These are phyloP conservation scores for Tigriopus californicus DNA, from an alignment of 2,888 invertebrate genomes.

Conservation along the genomic window DNA sequence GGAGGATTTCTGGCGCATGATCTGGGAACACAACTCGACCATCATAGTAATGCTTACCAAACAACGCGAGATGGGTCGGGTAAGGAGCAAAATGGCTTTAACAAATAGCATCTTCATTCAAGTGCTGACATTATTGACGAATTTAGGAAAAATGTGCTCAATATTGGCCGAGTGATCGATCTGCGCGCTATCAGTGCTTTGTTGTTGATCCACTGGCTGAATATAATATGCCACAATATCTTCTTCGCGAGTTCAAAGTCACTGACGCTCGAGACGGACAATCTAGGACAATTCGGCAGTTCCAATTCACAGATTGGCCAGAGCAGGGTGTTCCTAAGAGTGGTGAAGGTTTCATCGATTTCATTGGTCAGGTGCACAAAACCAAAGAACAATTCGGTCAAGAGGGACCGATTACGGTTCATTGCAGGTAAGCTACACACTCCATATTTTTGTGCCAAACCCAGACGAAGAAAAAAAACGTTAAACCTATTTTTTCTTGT, in stretches of 20 bases:
- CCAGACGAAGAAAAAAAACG: background rate
- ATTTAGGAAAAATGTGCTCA: conserved; percentile 92
- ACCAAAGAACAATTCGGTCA: conserved; percentile 99
- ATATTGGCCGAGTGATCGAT: conserved; percentile 97
- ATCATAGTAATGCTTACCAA: conserved; percentile 98
- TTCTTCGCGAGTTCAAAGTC: conserved; percentile 87
- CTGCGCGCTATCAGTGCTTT: conserved; percentile 89
- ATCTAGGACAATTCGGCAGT: conserved; percentile 82
- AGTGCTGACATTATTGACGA: conserved; percentile 9
- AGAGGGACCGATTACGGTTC: conserved; percentile 96
- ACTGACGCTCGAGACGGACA: conserved; percentile 94
- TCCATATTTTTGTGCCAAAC: background rate
- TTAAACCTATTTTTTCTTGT: background rate
- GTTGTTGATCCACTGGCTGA: conserved; percentile 98
- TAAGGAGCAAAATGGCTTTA: conserved; percentile 32
- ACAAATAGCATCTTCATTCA: background rate
- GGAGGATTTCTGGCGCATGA: conserved; percentile 98
- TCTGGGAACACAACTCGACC: conserved; percentile 99
- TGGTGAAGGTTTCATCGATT: conserved; percentile 96
- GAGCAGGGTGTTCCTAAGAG: conserved; percentile 82
- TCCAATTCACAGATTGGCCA: conserved; percentile 92
- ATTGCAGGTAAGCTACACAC: conserved; percentile 50
- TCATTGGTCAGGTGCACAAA: conserved; percentile 97
- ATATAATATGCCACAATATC: conserved; percentile 98
- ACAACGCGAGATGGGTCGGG: conserved; percentile 89